phyloP scores from a whole-genome alignment of 1,140 invertebrate species.

The Lanistes nyassanus region DNA sequence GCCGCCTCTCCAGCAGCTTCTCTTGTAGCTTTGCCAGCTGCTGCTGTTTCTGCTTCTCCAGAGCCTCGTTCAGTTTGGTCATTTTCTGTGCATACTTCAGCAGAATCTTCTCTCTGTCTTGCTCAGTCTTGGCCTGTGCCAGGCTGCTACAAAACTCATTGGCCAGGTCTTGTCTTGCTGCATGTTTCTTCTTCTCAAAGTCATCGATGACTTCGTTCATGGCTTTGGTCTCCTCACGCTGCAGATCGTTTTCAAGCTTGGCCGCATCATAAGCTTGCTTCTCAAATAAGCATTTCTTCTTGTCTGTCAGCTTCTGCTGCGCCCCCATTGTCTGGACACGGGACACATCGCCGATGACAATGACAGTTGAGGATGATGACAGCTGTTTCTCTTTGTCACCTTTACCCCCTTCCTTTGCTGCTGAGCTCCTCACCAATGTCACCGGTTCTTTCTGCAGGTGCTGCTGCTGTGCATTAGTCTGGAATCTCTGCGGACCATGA shows the following conservation, averaged over 20 bases:
- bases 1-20: constrained; percentile 52
- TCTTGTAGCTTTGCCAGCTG: constrained; percentile 50
- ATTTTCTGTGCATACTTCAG: constrained; percentile 57
- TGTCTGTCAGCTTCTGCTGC: constrained; percentile 33
- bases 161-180: constrained; percentile 41
- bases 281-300: constrained; percentile 55
- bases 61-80: constrained; percentile 53
- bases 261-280: constrained; percentile 63
- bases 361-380: constrained; percentile 17
- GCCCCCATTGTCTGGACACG: constrained; percentile 28
- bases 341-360: constrained; percentile 33
- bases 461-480: constrained; percentile 5
- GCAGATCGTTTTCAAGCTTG: constrained; percentile 58
- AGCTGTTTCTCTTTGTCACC: constrained; percentile 3
- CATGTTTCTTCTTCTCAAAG: constrained; percentile 53
- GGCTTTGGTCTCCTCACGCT: constrained; percentile 49
- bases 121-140: constrained; percentile 46
- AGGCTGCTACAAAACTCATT: constrained; percentile 52
- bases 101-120: constrained; percentile 57
- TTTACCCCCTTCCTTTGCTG: constrained; percentile 23
- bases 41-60: constrained; percentile 61
- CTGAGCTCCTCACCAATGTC: constrained; percentile 32
- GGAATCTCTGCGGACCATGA: constrained; percentile 19
- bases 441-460: constrained; percentile 10
- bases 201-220: constrained; percentile 55